Percentiles rank a stretch among this genome's conserved stretches.
Evolutionary conservation across 2,113 vertebrate genomes (phyloP).

Genomic region (Etia nguti): DNA sequence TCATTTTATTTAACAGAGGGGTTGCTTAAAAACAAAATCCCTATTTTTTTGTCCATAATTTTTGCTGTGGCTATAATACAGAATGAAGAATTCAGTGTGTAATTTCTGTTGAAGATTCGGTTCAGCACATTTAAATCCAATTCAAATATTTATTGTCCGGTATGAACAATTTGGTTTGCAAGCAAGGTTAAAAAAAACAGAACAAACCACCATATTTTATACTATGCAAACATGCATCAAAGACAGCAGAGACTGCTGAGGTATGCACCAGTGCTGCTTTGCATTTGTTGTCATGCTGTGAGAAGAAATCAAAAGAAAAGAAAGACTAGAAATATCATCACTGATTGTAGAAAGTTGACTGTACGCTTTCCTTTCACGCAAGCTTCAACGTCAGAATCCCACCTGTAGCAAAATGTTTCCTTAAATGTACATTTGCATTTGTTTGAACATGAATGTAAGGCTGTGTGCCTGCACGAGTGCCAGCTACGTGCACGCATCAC

Average conservation of each 20-base stretch:
- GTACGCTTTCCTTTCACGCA: neutral
- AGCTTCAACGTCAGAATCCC: conserved; percentile 5
- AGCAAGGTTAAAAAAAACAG: conserved; percentile 18
- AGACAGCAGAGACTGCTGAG: neutral
- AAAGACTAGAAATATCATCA: neutral
- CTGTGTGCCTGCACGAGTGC: neutral
- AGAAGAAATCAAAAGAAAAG: neutral
- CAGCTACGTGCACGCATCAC: conserved; percentile 16
- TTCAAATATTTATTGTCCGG: conserved; percentile 43
- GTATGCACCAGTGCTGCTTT: conserved; percentile 22
- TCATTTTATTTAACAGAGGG: neutral
- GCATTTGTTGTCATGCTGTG: conserved; percentile 25
- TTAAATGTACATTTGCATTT: conserved; percentile 47
- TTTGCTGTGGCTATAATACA: neutral
- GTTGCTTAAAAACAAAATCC: neutral
- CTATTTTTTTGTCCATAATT: neutral
- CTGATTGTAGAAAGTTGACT: neutral
- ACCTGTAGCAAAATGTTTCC: conserved; percentile 32
- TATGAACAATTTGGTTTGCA: conserved; percentile 42
- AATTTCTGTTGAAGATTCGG: neutral
- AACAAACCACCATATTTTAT: conserved; percentile 22
- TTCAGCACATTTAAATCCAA: conserved; percentile 42
- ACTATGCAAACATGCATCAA: conserved; percentile 43
- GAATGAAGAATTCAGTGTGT: neutral
- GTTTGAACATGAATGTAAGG: conserved; percentile 7